These are phyloP conservation scores for Toxostoma redivivum DNA, from an alignment of 2,113 vertebrate genomes.

Conservation along the genomic window DNA sequence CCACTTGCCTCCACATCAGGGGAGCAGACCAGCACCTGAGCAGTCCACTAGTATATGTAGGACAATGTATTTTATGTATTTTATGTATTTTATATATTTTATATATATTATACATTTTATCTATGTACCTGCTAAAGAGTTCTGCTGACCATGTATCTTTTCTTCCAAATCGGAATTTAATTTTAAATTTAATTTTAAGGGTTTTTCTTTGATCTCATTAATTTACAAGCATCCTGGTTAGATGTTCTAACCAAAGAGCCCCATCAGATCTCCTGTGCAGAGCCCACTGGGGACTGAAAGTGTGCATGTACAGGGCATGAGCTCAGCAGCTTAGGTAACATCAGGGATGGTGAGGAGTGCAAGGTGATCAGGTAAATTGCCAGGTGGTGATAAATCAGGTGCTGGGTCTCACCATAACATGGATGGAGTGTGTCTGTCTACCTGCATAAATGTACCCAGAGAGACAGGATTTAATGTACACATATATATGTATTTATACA, in stretches of 20 bases:
- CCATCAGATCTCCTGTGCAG: not conserved
- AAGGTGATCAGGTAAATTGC: not conserved
- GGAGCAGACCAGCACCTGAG: not conserved
- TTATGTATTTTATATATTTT: too few relatives aligned
- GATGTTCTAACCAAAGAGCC: not conserved
- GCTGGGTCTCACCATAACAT: not conserved
- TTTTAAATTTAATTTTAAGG: not conserved
- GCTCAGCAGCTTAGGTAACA: not conserved
- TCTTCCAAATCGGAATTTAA: not conserved
- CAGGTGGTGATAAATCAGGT: not conserved
- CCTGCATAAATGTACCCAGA: too few relatives aligned
- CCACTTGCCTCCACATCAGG: too few relatives aligned
- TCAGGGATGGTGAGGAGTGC: not conserved
- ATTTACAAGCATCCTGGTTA: not conserved
- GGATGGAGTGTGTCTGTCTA: not conserved
- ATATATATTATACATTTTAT: not conserved
- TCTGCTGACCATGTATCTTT: not conserved
- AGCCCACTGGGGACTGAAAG: not conserved
- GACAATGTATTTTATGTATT: not conserved
- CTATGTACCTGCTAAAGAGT: not conserved
- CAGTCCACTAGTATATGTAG: too few relatives aligned
- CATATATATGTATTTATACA: not conserved
- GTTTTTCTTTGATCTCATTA: not conserved
- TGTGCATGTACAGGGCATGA: not conserved
- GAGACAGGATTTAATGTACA: not conserved